Evolutionary conservation across 2,797 vertebrate species (phyloP).

Genomic region (Thripadectes ignobilis): DNA sequence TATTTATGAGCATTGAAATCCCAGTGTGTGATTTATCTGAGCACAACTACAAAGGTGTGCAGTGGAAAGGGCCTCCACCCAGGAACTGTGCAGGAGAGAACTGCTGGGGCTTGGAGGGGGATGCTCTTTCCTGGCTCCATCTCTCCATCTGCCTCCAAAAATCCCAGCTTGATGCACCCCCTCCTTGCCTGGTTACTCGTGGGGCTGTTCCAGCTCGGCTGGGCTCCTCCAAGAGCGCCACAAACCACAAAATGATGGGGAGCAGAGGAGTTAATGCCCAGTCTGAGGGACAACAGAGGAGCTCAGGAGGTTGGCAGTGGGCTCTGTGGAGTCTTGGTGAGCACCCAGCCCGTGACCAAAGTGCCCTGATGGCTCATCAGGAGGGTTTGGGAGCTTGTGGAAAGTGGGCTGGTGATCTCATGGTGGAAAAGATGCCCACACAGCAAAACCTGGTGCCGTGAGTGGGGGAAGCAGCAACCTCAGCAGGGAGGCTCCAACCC

Average conservation of each 20-base stretch:
- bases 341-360: background rate
- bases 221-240: background rate
- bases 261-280: background rate
- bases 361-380: background rate
- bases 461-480: background rate
- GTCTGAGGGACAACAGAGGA: background rate
- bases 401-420: background rate
- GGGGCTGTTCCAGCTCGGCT: background rate
- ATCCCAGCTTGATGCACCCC: background rate
- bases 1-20: background rate
- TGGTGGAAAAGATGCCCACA: background rate
- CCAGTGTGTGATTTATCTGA: background rate
- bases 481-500: background rate
- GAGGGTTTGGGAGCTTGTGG: background rate
- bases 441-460: background rate
- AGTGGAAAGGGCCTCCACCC: background rate
- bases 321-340: background rate
- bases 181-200: background rate
- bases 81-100: rapidly evolving
- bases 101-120: background rate
- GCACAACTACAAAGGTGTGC: rapidly evolving
- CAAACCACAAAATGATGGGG: conserved; percentile 2
- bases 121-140: background rate
- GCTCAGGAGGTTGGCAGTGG: background rate
- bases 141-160: background rate